Evolutionary conservation across 2,113 vertebrate species (phyloP).

Genomic region (Solea solea): DNA sequence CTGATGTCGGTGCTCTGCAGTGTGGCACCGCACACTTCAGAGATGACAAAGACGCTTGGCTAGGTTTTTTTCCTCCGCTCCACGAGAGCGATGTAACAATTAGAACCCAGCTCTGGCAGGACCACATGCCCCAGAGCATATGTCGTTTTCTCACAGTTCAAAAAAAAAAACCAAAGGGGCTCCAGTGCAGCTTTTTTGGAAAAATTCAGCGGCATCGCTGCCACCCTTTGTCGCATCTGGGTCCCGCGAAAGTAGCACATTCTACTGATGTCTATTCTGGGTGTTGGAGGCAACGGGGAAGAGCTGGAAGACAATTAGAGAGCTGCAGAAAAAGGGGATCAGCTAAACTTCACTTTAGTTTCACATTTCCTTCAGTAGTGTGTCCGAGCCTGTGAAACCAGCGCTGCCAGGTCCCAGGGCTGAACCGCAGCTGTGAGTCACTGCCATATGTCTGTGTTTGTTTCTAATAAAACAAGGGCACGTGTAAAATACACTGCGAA

Average conservation of each 20-base stretch:
- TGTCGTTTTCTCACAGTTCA: constrained; percentile 82
- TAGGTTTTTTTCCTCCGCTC: constrained; percentile 69
- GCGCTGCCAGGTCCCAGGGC: constrained; percentile 51
- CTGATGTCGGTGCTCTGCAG: constrained; percentile 72
- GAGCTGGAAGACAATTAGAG: constrained; percentile 82
- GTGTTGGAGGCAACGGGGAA: constrained; percentile 69
- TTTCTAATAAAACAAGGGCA: constrained; percentile 72
- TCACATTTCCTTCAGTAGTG: constrained; percentile 69
- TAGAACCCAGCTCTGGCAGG: constrained; percentile 81
- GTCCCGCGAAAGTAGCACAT: constrained; percentile 78
- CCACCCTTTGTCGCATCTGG: constrained; percentile 82
- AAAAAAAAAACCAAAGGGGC: constrained; percentile 80
- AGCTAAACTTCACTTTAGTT: constrained; percentile 69
- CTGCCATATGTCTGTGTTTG: constrained; percentile 66
- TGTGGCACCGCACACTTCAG: constrained; percentile 75
- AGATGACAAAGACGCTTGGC: constrained; percentile 84
- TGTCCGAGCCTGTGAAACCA: constrained; percentile 58
- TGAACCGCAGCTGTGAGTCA: constrained; percentile 53
- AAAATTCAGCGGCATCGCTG: constrained; percentile 72
- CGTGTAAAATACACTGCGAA: constrained; percentile 53
- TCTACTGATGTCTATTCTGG: constrained; percentile 82
- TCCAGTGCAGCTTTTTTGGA: constrained; percentile 74
- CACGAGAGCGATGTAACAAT: constrained; percentile 82
- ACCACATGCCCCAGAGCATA: constrained; percentile 78
- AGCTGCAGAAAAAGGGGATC: constrained; percentile 72